Percentiles rank a stretch among this genome's conserved stretches.
Conservation (phyloP, 2,888 invertebrate genomes). For the Tetragonisca angustula region DNA sequence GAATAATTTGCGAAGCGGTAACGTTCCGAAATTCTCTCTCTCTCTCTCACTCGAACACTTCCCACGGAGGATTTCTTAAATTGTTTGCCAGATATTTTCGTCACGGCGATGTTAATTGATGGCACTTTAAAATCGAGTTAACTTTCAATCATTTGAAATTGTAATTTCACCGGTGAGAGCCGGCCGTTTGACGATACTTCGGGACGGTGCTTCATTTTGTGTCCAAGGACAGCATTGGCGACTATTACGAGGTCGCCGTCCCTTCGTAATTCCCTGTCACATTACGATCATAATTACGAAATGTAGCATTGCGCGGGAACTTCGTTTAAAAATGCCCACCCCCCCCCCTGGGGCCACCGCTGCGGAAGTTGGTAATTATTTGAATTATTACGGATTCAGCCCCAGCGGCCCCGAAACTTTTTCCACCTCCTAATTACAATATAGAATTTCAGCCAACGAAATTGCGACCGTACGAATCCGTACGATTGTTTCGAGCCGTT, state of each 20-base stretch:
- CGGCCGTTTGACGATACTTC: not conserved
- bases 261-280: constrained; percentile 21
- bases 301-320: constrained; percentile 22
- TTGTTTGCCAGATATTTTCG: not conserved
- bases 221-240: not conserved
- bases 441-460: constrained; percentile 5
- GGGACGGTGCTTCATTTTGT: not conserved
- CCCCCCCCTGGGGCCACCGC: constrained; percentile 24
- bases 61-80: not conserved
- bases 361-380: constrained; percentile 48
- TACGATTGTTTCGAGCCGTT: not conserved
- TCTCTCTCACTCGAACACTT: not conserved
- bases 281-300: constrained; percentile 44
- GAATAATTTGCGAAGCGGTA: not conserved
- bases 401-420: constrained; percentile 27
- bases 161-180: not conserved
- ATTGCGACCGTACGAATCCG: not conserved
- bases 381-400: constrained; percentile 40
- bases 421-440: constrained; percentile 16
- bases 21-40: not conserved
- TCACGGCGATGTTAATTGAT: not conserved
- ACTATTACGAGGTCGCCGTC: not conserved
- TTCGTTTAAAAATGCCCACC: constrained; percentile 27
- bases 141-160: constrained; percentile 6
- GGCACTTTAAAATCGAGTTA: not conserved